Conservation (phyloP, 1,140 invertebrate species). For the Leptoteleia sp. region DNA sequence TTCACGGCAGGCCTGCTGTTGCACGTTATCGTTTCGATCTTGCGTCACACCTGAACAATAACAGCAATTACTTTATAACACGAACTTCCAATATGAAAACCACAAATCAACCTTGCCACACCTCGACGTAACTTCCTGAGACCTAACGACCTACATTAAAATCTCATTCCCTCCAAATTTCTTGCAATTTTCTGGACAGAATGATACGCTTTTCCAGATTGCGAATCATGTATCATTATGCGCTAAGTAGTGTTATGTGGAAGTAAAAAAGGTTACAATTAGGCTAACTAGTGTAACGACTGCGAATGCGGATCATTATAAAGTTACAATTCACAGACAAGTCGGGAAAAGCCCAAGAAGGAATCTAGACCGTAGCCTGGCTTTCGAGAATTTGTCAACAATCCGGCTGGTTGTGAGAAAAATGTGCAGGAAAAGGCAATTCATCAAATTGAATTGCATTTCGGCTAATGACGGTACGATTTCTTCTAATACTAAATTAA, state of each 20-base stretch:
- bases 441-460: constrained; percentile 11
- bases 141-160: constrained; percentile 15
- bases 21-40: neutral
- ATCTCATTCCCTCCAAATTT: constrained; percentile 5
- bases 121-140: constrained; percentile 6
- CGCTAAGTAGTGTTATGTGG: constrained; percentile 2
- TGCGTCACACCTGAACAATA: constrained; percentile 27
- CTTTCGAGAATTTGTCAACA: constrained; percentile 50
- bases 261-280: constrained; percentile 38
- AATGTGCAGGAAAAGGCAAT: neutral
- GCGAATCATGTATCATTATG: constrained; percentile 17
- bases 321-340: constrained; percentile 15
- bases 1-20: neutral
- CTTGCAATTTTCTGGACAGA: constrained; percentile 5
- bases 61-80: constrained; percentile 13
- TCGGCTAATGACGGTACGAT: neutral
- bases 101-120: constrained; percentile 23
- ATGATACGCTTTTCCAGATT: constrained; percentile 11
- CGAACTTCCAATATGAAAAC: constrained; percentile 16
- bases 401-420: constrained; percentile 18
- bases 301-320: constrained; percentile 29
- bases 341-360: constrained; percentile 26
- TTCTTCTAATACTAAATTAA: no score
- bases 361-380: constrained; percentile 16
- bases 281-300: constrained; percentile 38